Evolutionary conservation across 1,140 invertebrate species (phyloP).

Genomic region (Drosophila ercepeae): DNA sequence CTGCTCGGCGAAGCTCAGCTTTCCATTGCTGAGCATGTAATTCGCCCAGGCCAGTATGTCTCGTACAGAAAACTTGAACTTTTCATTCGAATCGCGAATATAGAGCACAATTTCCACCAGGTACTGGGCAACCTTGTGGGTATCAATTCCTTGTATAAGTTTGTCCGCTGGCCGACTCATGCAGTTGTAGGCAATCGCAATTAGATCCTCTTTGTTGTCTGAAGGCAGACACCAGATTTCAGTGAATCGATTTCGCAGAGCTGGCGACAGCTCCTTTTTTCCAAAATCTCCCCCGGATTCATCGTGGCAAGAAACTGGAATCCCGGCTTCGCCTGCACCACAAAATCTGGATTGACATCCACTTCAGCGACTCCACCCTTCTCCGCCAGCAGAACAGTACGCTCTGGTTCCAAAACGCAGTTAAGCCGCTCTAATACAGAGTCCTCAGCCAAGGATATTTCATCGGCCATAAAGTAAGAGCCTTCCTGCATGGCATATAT

Average conservation of each 20-base stretch:
- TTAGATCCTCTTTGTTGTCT: slow-evolving; percentile 87
- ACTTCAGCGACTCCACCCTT: slow-evolving; percentile 87
- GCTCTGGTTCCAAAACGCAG: slow-evolving; percentile 97
- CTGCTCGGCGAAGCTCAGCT: slow-evolving; percentile 86
- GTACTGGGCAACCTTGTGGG: slow-evolving; percentile 63
- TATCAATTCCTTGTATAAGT: slow-evolving; percentile 1
- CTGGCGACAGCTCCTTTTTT: slow-evolving; percentile 99
- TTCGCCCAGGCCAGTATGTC: slow-evolving; percentile 97
- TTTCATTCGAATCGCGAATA: slow-evolving; percentile 84
- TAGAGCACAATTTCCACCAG: slow-evolving; percentile 76
- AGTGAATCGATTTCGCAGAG: slow-evolving; percentile 98
- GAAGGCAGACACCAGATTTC: slow-evolving; percentile 97
- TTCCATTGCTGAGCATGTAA: slow-evolving; percentile 91
- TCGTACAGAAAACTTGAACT: slow-evolving; percentile 94
- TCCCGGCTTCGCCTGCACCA: slow-evolving; percentile 89
- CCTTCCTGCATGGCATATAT: slow-evolving; percentile 95
- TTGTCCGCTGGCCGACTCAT: slow-evolving; percentile 38
- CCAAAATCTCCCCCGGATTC: slow-evolving; percentile 99
- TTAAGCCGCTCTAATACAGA: slow-evolving; percentile 99
- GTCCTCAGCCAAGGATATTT: slow-evolving; percentile 99
- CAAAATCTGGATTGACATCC: slow-evolving; percentile 84
- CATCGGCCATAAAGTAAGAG: slow-evolving; percentile 96
- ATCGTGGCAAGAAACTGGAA: slow-evolving; percentile 99
- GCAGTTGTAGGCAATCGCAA: slow-evolving; percentile 83
- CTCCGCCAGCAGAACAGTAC: slow-evolving; percentile 95